A percentile compares a stretch with the other conserved stretches of the same genome.
Conservation (phyloP, 1,140 invertebrate genomes). For the Planococcus citri region DNA sequence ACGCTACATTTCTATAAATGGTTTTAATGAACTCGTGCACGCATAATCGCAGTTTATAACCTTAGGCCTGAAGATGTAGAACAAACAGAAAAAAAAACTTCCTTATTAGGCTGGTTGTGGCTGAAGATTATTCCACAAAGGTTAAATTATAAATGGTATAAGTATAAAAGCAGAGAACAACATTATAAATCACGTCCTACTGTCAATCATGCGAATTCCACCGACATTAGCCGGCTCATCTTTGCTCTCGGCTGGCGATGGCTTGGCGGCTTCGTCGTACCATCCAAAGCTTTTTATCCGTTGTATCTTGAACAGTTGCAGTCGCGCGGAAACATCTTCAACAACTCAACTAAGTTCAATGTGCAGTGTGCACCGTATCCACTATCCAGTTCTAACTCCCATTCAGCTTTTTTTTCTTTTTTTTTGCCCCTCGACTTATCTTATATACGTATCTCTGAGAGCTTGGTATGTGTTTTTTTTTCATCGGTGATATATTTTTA, state of each 20-base stretch:
- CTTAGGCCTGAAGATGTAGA: conserved; percentile 16
- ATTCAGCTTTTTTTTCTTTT: too few relatives aligned
- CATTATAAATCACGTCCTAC: conserved; percentile 18
- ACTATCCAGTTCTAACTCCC: neutral
- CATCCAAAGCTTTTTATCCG: conserved; percentile 10
- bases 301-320: conserved; percentile 13
- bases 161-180: conserved; percentile 11
- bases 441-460: too few relatives aligned
- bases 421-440: too few relatives aligned
- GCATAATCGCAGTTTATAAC: conserved; percentile 14
- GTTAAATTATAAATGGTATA: conserved; percentile 20
- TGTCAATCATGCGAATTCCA: conserved; percentile 20
- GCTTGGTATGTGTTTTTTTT: too few relatives aligned
- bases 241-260: conserved; percentile 10
- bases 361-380: neutral
- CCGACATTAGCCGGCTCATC: conserved; percentile 16
- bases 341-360: conserved; percentile 15
- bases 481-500: too few relatives aligned
- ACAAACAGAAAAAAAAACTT: conserved; percentile 15
- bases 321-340: conserved; percentile 10
- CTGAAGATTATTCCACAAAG: conserved; percentile 17
- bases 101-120: conserved; percentile 11
- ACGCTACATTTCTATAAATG: conserved; percentile 17
- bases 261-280: neutral
- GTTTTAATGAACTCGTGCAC: conserved; percentile 18